Evolutionary conservation across 2,113 vertebrate species (phyloP).

Genomic region (Planiliza haematocheilus): DNA sequence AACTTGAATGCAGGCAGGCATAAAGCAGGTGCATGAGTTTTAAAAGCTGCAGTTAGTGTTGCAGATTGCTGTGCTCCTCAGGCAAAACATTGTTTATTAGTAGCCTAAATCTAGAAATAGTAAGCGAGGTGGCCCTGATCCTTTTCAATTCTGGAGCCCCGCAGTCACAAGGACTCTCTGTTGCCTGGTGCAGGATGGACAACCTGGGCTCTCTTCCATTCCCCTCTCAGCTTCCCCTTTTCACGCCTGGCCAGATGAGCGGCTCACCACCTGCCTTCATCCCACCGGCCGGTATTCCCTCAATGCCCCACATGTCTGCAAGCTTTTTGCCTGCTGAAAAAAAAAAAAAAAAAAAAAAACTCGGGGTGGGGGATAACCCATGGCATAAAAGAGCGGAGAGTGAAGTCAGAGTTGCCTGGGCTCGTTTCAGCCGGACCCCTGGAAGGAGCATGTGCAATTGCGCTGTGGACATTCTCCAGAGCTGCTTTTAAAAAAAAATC

Average conservation of each 20-base stretch:
- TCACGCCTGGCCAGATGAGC: slow-evolving; percentile 51
- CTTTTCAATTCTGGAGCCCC: not conserved
- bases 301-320: slow-evolving; percentile 52
- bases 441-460: slow-evolving; percentile 18
- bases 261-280: slow-evolving; percentile 50
- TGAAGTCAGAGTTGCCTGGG: slow-evolving; percentile 77
- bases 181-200: slow-evolving; percentile 34
- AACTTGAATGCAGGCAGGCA: no score
- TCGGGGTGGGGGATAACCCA: not conserved
- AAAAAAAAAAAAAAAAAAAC: not conserved
- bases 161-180: slow-evolving; percentile 47
- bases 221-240: slow-evolving; percentile 44
- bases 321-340: slow-evolving; percentile 43
- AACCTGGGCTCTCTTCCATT: slow-evolving; percentile 49
- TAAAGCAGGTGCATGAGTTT: no score
- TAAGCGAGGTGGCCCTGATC: not conserved
- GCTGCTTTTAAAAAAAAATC: slow-evolving; percentile 52
- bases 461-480: slow-evolving; percentile 69
- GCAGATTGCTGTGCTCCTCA: no score
- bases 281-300: slow-evolving; percentile 59
- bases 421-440: slow-evolving; percentile 66
- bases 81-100: not conserved
- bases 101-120: not conserved
- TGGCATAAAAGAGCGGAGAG: slow-evolving; percentile 50
- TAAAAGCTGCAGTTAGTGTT: no score